Evolutionary conservation across 2,113 vertebrate species (phyloP), one percentile per base, ranked within the genome.

Genomic region (Cygnus atratus): DNA sequence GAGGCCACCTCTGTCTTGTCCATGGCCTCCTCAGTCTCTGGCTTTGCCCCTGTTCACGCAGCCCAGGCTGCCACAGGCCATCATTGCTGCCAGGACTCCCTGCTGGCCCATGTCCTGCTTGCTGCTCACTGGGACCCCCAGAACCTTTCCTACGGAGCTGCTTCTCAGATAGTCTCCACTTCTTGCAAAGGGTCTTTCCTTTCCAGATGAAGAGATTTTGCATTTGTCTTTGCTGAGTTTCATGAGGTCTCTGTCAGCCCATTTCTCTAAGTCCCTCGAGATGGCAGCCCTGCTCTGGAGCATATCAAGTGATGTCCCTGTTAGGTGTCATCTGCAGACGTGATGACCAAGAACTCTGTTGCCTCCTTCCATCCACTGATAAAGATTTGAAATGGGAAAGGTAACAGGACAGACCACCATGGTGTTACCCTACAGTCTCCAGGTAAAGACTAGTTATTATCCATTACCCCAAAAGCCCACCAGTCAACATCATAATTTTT

Each of bases 1-100:
- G 71, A 46, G 4, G 10, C 15, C 29, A 24, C 16, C 65, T 55
- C 20, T 28, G 19, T n/a, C 43, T 72, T 46, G 44, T 71, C 4
- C 11, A 62, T 24, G 17, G 58, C 9, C 1, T 31, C 48, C 76
- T 39, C 39, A 39, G 39, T 39, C 15, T 74, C 24, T 33, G 5
- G 28, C 57, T 78, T 57, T 71, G 33, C 11, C 19, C 11, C n/a
- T 67, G 14, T 52, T 93, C 3, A 4, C 57, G 9, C 19, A 78
- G 68, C 21, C 29, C 61, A 70, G n/a, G 16, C 25, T 57, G 6
- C 39, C 10, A 3, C 0, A 55, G 54, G 48, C 17, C 19, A 11
- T 24, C 1, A 0, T 25, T 62, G 22, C 13, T 44, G 7, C 39
- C 2, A 7, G 6, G 15, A 12, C 18, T 50, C 59, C 18, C 31